Percentiles rank a stretch among this genome's conserved stretches.
Evolutionary conservation across 2,113 vertebrate species (phyloP).

Genomic region (Brachyistius frenatus): DNA sequence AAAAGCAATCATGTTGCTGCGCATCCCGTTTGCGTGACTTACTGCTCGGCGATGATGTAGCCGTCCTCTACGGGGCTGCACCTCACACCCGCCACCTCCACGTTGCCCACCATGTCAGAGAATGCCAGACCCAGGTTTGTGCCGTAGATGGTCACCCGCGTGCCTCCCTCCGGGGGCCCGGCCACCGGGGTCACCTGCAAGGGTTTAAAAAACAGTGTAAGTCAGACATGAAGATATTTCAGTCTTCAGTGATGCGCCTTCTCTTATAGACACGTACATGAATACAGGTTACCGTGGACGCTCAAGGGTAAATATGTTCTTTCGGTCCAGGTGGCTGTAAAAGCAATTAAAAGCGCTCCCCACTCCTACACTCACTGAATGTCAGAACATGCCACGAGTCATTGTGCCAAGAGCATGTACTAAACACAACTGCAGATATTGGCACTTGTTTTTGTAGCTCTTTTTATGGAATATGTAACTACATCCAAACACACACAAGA

Average conservation of each 20-base stretch:
- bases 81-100: constrained; percentile 93
- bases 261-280: not conserved
- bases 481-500: not conserved
- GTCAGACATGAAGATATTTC: not conserved
- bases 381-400: constrained; percentile 56
- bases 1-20: not conserved
- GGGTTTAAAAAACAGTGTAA: not conserved
- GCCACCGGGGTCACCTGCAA: constrained; percentile 93
- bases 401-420: constrained; percentile 31
- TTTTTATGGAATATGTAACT: constrained; percentile 11
- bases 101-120: constrained; percentile 92
- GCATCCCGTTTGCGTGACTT: constrained; percentile 74
- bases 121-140: constrained; percentile 96
- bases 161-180: constrained; percentile 96
- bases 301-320: constrained; percentile 58
- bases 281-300: constrained; percentile 20
- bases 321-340: constrained; percentile 64
- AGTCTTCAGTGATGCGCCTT: not conserved
- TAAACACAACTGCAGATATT: constrained; percentile 24
- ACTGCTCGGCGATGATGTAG: constrained; percentile 97
- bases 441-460: not conserved
- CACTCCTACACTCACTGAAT: constrained; percentile 30
- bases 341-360: constrained; percentile 63
- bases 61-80: constrained; percentile 92
- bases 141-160: constrained; percentile 93